Evolutionary conservation across 2,888 invertebrate genomes (phyloP).

Genomic region (Andrena flavipes): DNA sequence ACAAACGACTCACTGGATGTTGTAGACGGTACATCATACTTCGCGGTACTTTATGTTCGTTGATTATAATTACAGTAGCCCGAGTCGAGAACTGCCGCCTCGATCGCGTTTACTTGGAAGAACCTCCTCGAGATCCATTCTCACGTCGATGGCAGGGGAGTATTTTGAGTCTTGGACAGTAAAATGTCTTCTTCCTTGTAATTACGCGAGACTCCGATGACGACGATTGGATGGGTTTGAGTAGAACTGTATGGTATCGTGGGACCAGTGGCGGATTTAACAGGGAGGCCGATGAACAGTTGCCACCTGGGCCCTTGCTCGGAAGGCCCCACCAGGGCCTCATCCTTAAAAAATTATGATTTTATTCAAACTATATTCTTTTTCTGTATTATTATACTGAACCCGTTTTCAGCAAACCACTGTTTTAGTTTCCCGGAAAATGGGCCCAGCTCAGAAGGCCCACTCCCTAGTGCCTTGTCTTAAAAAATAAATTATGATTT

Average conservation of each 20-base stretch:
- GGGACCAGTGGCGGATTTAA: not conserved
- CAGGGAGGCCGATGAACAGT: too few relatives aligned
- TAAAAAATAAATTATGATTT: too few relatives aligned
- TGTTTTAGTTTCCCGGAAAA: too few relatives aligned
- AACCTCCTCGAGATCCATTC: not conserved
- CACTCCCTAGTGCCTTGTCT: too few relatives aligned
- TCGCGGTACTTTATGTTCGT: slow-evolving; percentile 51
- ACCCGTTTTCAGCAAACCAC: too few relatives aligned
- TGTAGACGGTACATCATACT: not conserved
- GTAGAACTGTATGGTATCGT: not conserved
- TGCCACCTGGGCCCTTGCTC: too few relatives aligned
- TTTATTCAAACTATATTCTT: too few relatives aligned
- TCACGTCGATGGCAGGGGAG: not conserved
- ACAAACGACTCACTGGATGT: slow-evolving; percentile 49
- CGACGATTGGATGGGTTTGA: not conserved
- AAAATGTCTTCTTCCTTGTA: not conserved
- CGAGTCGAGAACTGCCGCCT: not conserved
- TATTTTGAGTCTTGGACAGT: not conserved
- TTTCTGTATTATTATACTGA: too few relatives aligned
- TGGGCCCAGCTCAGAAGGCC: too few relatives aligned
- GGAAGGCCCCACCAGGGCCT: too few relatives aligned
- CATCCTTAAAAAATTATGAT: too few relatives aligned
- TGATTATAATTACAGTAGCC: slow-evolving; percentile 75
- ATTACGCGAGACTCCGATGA: not conserved
- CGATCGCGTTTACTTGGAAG: slow-evolving; percentile 36